These are phyloP conservation scores for Myotis findleyi DNA, from an alignment of 2,797 vertebrate species.

Conservation along the genomic window DNA sequence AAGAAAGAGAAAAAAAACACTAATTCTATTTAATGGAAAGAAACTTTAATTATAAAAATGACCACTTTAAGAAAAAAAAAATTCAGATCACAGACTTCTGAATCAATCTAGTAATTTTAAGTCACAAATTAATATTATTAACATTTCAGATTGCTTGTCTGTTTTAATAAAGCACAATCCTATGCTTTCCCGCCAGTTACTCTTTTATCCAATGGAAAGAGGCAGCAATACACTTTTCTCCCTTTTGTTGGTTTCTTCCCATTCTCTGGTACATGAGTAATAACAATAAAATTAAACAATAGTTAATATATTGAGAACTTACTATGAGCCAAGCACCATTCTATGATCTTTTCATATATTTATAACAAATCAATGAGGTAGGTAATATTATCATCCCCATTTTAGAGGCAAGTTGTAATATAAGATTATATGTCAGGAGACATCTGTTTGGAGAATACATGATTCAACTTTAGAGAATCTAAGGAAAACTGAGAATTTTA, in stretches of 20 bases:
- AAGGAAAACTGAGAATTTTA: conserved; percentile 19
- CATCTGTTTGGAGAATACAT: not conserved
- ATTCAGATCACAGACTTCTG: not conserved
- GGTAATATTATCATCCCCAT: not conserved
- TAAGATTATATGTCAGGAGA: not conserved
- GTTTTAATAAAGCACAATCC: not conserved
- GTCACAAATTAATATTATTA: not conserved
- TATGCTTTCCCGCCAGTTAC: not conserved
- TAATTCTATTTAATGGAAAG: conserved; percentile 13
- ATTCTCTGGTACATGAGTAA: not conserved
- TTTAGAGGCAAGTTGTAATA: not conserved
- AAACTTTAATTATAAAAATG: conserved; percentile 36
- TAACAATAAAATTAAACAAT: not conserved
- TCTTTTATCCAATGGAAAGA: not conserved
- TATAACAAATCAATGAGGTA: not conserved
- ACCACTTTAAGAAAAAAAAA: not conserved
- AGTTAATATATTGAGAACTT: not conserved
- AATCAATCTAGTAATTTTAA: conserved; percentile 45
- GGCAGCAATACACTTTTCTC: not conserved
- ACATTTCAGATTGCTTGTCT: not conserved
- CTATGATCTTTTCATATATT: conserved; percentile 16
- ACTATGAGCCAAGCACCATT: not conserved
- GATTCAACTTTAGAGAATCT: conserved; percentile 6
- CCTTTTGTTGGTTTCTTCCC: not conserved
- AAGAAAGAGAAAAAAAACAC: not conserved